A percentile compares a stretch with the other conserved stretches of the same genome.
Conservation (phyloP, 2,888 invertebrate genomes). For the Andrena trimmerana region DNA sequence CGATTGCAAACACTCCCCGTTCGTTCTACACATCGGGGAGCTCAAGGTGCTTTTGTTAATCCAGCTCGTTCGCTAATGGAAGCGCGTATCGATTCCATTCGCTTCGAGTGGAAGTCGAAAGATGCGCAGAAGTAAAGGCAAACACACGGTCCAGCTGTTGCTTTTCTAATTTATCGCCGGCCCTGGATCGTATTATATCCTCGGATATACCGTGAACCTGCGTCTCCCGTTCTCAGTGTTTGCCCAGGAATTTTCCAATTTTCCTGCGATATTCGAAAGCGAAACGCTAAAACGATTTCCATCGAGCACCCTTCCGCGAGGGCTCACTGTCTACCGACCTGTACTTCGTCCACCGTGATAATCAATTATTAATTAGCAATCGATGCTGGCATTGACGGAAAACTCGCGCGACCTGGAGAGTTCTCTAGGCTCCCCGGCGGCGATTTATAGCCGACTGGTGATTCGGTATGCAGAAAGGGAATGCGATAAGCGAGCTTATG, state of each 20-base stretch:
- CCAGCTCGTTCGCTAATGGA: conserved; percentile 8
- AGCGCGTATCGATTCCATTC: not conserved
- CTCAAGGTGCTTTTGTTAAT: not conserved
- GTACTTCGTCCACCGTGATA: not conserved
- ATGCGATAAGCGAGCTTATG: conserved; percentile 30
- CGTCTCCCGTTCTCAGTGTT: not conserved
- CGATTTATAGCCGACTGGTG: conserved; percentile 7
- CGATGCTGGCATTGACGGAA: conserved; percentile 36
- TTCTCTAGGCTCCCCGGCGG: conserved; percentile 4
- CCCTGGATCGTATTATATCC: not conserved
- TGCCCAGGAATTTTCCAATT: not conserved
- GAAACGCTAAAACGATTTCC: not conserved
- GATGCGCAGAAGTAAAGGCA: not conserved
- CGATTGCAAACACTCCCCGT: not conserved
- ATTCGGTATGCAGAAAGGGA: conserved; percentile 41
- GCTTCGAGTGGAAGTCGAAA: not conserved
- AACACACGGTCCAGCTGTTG: not conserved
- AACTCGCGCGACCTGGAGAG: not conserved
- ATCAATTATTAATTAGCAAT: conserved; percentile 42
- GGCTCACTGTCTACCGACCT: no score
- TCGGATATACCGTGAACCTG: not conserved
- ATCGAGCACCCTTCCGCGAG: no score
- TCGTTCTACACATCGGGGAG: not conserved
- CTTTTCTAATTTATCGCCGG: not conserved
- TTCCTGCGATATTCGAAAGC: not conserved